These are phyloP conservation scores for Siniperca knerii DNA, from an alignment of 2,113 vertebrate genomes.

Conservation along the genomic window DNA sequence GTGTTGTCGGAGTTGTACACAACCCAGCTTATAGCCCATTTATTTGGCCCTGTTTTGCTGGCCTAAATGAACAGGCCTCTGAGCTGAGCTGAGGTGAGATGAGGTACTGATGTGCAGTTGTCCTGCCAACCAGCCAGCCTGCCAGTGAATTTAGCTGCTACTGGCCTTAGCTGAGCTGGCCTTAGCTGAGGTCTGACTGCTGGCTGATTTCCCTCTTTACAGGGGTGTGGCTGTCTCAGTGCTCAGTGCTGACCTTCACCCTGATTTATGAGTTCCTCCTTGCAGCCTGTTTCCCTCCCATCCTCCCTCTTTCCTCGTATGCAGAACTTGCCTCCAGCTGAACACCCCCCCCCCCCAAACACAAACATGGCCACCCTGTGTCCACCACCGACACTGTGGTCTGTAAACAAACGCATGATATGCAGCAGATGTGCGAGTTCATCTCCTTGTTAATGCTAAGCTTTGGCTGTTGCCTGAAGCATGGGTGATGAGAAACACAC, in stretches of 20 bases:
- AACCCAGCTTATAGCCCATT: constrained; percentile 5
- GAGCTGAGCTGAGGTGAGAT: constrained; percentile 46
- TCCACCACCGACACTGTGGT: constrained; percentile 30
- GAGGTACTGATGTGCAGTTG: constrained; percentile 53
- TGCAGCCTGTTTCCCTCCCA: constrained; percentile 19
- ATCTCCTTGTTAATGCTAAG: background rate
- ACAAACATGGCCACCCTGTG: constrained; percentile 47
- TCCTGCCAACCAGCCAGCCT: constrained; percentile 46
- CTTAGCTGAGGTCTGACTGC: constrained; percentile 22
- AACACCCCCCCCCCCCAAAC: constrained; percentile 17
- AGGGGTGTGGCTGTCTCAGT: constrained; percentile 56
- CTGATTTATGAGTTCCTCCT: constrained; percentile 73
- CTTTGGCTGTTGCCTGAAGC: constrained; percentile 20
- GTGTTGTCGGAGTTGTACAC: constrained; percentile 24
- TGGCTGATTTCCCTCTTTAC: constrained; percentile 58
- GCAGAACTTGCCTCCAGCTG: constrained; percentile 40
- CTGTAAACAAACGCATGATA: constrained; percentile 67
- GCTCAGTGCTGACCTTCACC: constrained; percentile 64
- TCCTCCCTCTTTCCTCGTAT: constrained; percentile 38
- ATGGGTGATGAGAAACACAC: background rate
- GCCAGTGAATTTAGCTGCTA: constrained; percentile 52
- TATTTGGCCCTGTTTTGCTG: constrained; percentile 36
- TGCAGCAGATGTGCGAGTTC: constrained; percentile 57
- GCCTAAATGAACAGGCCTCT: constrained; percentile 36
- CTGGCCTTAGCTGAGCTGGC: constrained; percentile 37